Percentiles rank a stretch among this genome's conserved stretches.
Evolutionary conservation across 1,140 invertebrate species (phyloP).

Genomic region (Trissolcus basalis): DNA sequence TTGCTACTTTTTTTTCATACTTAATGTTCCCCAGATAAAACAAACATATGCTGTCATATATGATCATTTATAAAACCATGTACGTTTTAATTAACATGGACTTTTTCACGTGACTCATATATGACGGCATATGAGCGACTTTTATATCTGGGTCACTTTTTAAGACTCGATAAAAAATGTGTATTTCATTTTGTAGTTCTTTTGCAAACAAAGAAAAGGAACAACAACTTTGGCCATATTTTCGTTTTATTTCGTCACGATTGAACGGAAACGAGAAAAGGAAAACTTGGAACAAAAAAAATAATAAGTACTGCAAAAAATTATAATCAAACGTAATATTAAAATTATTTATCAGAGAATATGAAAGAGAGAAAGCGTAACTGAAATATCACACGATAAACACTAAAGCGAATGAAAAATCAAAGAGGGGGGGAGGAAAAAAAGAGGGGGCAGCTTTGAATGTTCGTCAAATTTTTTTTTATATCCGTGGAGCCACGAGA

Average conservation of each 20-base stretch:
- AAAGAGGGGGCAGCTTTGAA: background rate
- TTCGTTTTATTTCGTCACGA: conserved; percentile 66
- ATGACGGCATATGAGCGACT: too few relatives aligned
- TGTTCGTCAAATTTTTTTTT: too few relatives aligned
- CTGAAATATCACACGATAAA: conserved; percentile 51
- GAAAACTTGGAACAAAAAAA: conserved; percentile 62
- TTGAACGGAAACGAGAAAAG: conserved; percentile 64
- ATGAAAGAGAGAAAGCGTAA: conserved; percentile 8
- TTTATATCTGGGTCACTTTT: too few relatives aligned
- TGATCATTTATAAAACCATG: too few relatives aligned
- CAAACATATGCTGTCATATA: too few relatives aligned
- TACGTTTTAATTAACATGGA: too few relatives aligned
- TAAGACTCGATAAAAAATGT: too few relatives aligned
- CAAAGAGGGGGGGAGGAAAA: too few relatives aligned
- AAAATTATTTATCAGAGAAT: background rate
- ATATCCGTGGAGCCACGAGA: too few relatives aligned
- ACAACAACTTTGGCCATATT: conserved; percentile 27
- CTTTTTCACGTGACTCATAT: too few relatives aligned
- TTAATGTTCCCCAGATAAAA: too few relatives aligned
- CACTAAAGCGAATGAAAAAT: conserved; percentile 15
- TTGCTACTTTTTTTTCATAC: background rate
- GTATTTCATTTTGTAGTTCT: background rate
- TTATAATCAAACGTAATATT: background rate
- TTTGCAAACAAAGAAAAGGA: conserved; percentile 48
- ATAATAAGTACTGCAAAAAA: conserved; percentile 14